These are phyloP conservation scores for Aurelia coerulea DNA, from an alignment of 30 jellyfish, hydroid and myxozoan species.

Conservation along the genomic window DNA sequence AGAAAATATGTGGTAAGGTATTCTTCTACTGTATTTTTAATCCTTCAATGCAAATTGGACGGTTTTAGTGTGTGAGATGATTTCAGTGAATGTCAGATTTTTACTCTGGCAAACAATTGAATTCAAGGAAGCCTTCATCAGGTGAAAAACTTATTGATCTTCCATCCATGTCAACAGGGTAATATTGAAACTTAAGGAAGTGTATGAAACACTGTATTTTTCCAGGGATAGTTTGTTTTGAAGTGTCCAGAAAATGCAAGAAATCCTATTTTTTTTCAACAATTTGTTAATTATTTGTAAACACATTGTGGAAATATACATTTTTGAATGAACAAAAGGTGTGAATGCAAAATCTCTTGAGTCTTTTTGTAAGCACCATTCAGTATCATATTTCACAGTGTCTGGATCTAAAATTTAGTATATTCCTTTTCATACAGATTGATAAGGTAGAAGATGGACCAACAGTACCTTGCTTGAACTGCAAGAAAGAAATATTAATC, in stretches of 20 bases:
- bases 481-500: background rate
- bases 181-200: background rate
- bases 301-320: too few species aligned
- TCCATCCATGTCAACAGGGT: too few species aligned
- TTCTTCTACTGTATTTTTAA: conserved; percentile 1
- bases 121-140: background rate
- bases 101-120: conserved; percentile 4
- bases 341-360: background rate
- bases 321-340: too few species aligned
- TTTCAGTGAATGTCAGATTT: background rate
- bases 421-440: too few species aligned
- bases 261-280: background rate
- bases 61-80: background rate
- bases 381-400: background rate
- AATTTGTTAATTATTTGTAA: too few species aligned
- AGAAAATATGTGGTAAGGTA: background rate
- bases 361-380: background rate
- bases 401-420: background rate
- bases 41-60: background rate
- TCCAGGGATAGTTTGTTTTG: background rate
- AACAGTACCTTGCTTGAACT: too few species aligned
- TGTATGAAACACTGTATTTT: background rate
- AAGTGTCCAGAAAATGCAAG: background rate
- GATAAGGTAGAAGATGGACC: too few species aligned
- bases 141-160: too few species aligned